Conservation (phyloP, 1,140 invertebrate species). For the Anthonomus grandis region DNA sequence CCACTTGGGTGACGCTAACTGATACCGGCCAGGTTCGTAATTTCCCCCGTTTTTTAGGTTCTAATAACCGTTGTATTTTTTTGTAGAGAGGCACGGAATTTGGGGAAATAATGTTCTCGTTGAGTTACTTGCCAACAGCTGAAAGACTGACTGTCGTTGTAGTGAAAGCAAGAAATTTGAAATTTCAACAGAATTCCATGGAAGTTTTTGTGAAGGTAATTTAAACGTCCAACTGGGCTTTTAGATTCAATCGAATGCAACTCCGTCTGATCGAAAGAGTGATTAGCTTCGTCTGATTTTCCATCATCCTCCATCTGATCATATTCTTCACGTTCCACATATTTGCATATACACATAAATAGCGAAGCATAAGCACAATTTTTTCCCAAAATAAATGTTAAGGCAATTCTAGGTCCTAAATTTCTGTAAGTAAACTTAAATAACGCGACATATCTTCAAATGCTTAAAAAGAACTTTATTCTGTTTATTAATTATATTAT, state of each 20-base stretch:
- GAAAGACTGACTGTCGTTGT: slow-evolving; percentile 78
- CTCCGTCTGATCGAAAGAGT: too few species aligned
- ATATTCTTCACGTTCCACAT: too few species aligned
- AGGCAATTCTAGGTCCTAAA: too few species aligned
- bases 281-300: too few species aligned
- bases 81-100: slow-evolving; percentile 52
- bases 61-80: slow-evolving; percentile 4
- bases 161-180: slow-evolving; percentile 75
- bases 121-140: slow-evolving; percentile 75
- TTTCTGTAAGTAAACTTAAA: too few species aligned
- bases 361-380: too few species aligned
- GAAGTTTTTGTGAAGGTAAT: slow-evolving; percentile 59
- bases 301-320: too few species aligned
- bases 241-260: not conserved
- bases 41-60: slow-evolving; percentile 1
- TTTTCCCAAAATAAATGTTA: too few species aligned
- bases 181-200: slow-evolving; percentile 48
- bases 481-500: too few species aligned
- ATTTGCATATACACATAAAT: too few species aligned
- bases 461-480: too few species aligned
- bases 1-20: slow-evolving; percentile 61
- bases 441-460: too few species aligned
- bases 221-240: not conserved
- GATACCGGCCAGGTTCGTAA: slow-evolving; percentile 57
- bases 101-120: slow-evolving; percentile 79